These are phyloP conservation scores for Agriopis leucophaearia DNA, from an alignment of 2,888 invertebrate species.

Conservation along the genomic window DNA sequence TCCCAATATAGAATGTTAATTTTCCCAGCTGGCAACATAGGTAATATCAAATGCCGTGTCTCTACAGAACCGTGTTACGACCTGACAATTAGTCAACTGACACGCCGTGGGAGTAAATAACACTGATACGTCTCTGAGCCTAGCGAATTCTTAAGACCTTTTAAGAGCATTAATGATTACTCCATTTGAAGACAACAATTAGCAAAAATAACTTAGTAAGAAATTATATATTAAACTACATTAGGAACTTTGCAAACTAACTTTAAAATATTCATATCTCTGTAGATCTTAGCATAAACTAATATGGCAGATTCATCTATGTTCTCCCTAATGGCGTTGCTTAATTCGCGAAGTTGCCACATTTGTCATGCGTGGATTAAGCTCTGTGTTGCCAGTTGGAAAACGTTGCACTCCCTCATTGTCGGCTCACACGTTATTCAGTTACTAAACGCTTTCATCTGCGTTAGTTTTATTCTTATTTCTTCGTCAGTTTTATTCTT, in stretches of 20 bases:
- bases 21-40: not conserved
- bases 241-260: slow-evolving; percentile 9
- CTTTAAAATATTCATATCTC: slow-evolving; percentile 19
- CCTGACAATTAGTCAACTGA: slow-evolving; percentile 38
- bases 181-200: not conserved
- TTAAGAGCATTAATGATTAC: slow-evolving; percentile 4
- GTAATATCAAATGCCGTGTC: slow-evolving; percentile 19
- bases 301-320: slow-evolving; percentile 29
- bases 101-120: slow-evolving; percentile 29
- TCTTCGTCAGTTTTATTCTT: slow-evolving; percentile 56
- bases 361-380: slow-evolving; percentile 23
- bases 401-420: slow-evolving; percentile 28
- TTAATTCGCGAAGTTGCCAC: slow-evolving; percentile 31
- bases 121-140: slow-evolving; percentile 30
- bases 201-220: not conserved
- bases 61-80: slow-evolving; percentile 24
- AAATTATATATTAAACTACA: not conserved
- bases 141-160: slow-evolving; percentile 29
- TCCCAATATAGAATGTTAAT: not conserved
- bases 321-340: slow-evolving; percentile 43
- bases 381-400: slow-evolving; percentile 30
- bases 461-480: slow-evolving; percentile 41
- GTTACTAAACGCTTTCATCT: slow-evolving; percentile 52
- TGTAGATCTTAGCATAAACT: slow-evolving; percentile 21
- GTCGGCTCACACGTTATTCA: slow-evolving; percentile 51